Evolutionary conservation across 2,113 vertebrate species (phyloP).

Genomic region (Paracanthobrama guichenoti): DNA sequence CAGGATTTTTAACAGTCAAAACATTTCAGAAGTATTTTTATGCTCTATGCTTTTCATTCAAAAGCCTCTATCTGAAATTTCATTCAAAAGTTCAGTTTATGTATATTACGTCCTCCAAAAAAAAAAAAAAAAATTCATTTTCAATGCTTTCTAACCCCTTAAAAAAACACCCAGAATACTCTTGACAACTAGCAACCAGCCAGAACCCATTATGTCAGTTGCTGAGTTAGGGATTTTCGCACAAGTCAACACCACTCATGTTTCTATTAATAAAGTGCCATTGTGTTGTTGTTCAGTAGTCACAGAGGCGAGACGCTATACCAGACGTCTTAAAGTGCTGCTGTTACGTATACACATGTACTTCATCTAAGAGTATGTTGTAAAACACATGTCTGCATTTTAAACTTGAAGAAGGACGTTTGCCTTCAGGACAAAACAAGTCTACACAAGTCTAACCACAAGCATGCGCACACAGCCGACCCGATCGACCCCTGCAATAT

Average conservation of each 20-base stretch:
- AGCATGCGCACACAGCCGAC: slow-evolving; percentile 42
- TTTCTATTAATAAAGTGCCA: background rate
- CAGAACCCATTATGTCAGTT: background rate
- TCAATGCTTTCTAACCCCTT: too few relatives aligned
- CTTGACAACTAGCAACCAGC: too few relatives aligned
- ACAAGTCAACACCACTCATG: background rate
- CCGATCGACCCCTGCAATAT: slow-evolving; percentile 31
- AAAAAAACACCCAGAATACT: too few relatives aligned
- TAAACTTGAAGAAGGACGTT: slow-evolving; percentile 38
- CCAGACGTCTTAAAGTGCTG: slow-evolving; percentile 18
- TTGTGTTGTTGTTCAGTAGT: background rate
- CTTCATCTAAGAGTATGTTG: slow-evolving; percentile 18
- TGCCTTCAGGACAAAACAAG: slow-evolving; percentile 42
- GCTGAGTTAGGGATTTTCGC: background rate
- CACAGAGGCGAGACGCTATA: background rate
- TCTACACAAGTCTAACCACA: slow-evolving; percentile 38
- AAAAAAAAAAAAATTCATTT: too few relatives aligned
- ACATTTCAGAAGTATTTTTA: background rate
- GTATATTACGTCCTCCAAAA: background rate
- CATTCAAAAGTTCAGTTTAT: background rate
- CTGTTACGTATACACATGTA: background rate
- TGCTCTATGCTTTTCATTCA: background rate
- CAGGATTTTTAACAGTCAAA: too few relatives aligned
- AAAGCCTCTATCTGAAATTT: too few relatives aligned
- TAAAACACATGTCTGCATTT: slow-evolving; percentile 42